These are phyloP conservation scores for Drosophila pallidifrons DNA, from an alignment of 1,140 invertebrate species.

Conservation along the genomic window DNA sequence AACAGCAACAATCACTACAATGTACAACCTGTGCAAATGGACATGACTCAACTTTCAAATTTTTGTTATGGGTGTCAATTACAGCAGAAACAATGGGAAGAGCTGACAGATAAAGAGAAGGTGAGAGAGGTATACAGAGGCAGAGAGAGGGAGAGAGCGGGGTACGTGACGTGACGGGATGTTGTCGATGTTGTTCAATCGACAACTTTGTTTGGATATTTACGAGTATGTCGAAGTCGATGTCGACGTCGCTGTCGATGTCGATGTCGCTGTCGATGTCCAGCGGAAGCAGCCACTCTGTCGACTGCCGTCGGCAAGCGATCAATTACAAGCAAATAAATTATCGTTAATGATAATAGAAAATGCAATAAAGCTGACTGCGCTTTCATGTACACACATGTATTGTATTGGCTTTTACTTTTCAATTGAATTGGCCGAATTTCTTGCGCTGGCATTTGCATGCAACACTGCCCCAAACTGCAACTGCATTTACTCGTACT, in stretches of 20 bases:
- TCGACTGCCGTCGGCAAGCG: conserved; percentile 47
- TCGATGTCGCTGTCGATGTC: not conserved
- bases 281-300: conserved; percentile 61
- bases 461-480: conserved; percentile 11
- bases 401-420: conserved; percentile 29
- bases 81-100: conserved; percentile 67
- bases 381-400: too few relatives aligned
- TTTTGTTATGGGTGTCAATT: conserved; percentile 81
- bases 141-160: not conserved
- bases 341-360: conserved; percentile 61
- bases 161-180: conserved; percentile 82
- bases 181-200: conserved; percentile 77
- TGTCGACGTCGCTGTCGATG: conserved; percentile 28
- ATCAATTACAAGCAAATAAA: conserved; percentile 82
- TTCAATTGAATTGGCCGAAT: conserved; percentile 31
- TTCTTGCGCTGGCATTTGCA: conserved; percentile 38
- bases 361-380: conserved; percentile 37
- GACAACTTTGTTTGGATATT: conserved; percentile 78
- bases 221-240: conserved; percentile 48
- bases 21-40: conserved; percentile 27
- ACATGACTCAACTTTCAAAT: conserved; percentile 81
- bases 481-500: conserved; percentile 8
- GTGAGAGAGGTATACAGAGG: not conserved
- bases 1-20: conserved; percentile 26
- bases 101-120: conserved; percentile 21